Base-by-base conservation (phyloP, 2,113 vertebrate genomes). In the Scopus umbretta region DNA sequence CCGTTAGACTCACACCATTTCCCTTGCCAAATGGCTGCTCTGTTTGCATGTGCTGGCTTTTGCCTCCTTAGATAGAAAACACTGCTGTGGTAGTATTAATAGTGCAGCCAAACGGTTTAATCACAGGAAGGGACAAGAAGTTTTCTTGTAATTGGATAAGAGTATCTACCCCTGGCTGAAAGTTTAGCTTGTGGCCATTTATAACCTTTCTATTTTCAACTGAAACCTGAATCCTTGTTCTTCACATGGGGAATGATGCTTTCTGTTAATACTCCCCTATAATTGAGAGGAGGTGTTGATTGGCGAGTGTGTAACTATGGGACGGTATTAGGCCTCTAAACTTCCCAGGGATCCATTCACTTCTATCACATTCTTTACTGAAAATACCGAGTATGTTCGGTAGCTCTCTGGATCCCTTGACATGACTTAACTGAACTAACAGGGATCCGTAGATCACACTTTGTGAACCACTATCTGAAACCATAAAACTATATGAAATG, bases 191-290 rank as follows among this genome's bases (percentile, higher is more conserved):
- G 76, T 91, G 80, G 65, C 61, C 73, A 38, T 86, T 93, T 94
- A 89, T 94, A 96, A 81, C 47, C 20, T 86, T 91, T 80, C 94
- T 92, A 65, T 95, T 94, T 96, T 71, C 76, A 95, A 34, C 65
- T 93, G 86, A 84, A 94, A 94, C 50, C 65, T 61, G 83, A 95
- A 75, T 80, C 86, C 45, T 65, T 36, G 49, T 19, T 95, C 86
- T 86, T 76, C 49, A 13, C 10, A 8, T 10, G 61, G 70, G 38
- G 36, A 90, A 80, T 58, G 13, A 19, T 85, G 43, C 40, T 96
- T 90, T 93, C 78, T 91, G 43, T 32, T 80, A 38, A 72, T 82
- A 67, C 56, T 86, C 21, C 50, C 15, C 30, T 71, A 3, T 7
- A 86, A 52, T 2, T 75, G 62, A 75, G n/a, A 68, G 59, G 50